These are phyloP conservation scores for Pagrus major DNA, from an alignment of 2,113 vertebrate genomes.

Conservation along the genomic window DNA sequence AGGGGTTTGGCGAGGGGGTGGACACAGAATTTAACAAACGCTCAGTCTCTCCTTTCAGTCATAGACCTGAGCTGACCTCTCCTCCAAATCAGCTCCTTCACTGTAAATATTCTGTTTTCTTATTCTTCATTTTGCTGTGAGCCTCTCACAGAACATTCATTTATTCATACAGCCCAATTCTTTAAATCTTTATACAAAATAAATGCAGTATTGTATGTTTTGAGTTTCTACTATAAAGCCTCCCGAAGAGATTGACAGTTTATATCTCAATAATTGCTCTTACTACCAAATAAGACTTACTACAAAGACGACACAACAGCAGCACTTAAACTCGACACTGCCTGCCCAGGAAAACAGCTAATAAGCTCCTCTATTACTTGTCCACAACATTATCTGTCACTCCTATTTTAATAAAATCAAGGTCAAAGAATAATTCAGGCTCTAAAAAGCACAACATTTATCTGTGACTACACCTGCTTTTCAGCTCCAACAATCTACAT, in stretches of 20 bases:
- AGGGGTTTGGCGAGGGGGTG: background rate
- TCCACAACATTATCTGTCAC: background rate
- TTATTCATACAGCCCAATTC: background rate
- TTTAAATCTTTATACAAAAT: background rate
- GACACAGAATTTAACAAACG: slow-evolving; percentile 10
- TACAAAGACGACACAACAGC: background rate
- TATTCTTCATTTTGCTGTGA: background rate
- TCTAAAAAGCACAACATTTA: background rate
- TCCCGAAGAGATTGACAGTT: background rate
- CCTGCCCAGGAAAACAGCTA: background rate
- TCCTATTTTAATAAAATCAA: background rate
- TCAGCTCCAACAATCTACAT: background rate
- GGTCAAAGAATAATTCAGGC: background rate
- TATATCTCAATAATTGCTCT: background rate
- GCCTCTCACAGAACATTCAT: background rate
- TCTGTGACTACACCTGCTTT: too few relatives aligned
- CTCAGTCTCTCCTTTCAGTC: background rate
- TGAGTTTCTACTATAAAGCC: background rate
- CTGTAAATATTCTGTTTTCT: background rate
- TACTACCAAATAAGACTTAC: background rate
- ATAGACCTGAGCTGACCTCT: background rate
- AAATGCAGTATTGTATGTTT: background rate
- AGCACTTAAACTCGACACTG: background rate
- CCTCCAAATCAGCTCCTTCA: background rate
- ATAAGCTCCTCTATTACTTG: background rate